Evolutionary conservation across 53 echinoderm and acorn worm genomes (phyloP).

Genomic region (Patiria pectinifera): DNA sequence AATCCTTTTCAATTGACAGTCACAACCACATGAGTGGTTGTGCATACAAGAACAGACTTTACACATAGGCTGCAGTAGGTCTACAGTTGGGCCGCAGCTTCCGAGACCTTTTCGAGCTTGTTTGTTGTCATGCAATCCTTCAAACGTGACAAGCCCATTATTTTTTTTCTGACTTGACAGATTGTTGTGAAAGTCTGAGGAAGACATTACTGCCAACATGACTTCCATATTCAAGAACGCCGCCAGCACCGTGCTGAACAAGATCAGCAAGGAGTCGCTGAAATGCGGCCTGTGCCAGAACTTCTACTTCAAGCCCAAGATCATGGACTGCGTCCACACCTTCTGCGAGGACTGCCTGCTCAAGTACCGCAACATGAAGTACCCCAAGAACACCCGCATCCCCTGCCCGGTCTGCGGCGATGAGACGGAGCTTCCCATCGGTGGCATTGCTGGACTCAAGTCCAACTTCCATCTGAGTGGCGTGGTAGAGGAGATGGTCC

Average conservation of each 20-base stretch:
- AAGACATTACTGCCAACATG: slow-evolving; percentile 24
- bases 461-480: slow-evolving; percentile 56
- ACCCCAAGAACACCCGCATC: slow-evolving; percentile 53
- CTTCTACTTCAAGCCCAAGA: slow-evolving; percentile 65
- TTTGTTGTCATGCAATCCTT: not conserved
- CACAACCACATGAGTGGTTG: too few relatives aligned
- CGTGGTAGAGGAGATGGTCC: slow-evolving; percentile 55
- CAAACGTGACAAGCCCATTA: not conserved
- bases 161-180: not conserved
- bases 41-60: too few relatives aligned
- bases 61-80: too few relatives aligned
- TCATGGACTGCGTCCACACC: slow-evolving; percentile 65
- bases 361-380: slow-evolving; percentile 59
- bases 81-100: too few relatives aligned
- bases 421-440: slow-evolving; percentile 54
- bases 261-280: slow-evolving; percentile 57
- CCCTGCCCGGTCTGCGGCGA: slow-evolving; percentile 58
- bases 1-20: too few relatives aligned
- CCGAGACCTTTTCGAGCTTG: too few relatives aligned
- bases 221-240: slow-evolving; percentile 49
- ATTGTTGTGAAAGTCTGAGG: not conserved
- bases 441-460: slow-evolving; percentile 40
- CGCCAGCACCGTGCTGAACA: slow-evolving; percentile 63
- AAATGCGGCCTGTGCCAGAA: slow-evolving; percentile 59
- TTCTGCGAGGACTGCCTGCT: slow-evolving; percentile 59